Evolutionary conservation across 2,888 invertebrate genomes (phyloP), one percentile per base, ranked within the genome.

Genomic region (Zygothrica quintamaculata): DNA sequence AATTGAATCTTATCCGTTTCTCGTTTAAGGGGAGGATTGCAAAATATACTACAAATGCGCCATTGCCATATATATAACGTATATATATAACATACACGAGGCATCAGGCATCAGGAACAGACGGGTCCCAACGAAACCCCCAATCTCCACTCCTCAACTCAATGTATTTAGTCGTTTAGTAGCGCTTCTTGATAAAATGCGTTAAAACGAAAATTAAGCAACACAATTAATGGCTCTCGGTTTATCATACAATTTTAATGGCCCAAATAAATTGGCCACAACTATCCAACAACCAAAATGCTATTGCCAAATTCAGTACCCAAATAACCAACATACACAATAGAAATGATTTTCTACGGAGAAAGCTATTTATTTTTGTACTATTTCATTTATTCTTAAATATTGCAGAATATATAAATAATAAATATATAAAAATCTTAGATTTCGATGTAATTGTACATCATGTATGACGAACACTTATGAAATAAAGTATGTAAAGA

Each of bases 241-340:
- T 87, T 84, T 84, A 87, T 84, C 84, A 84, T 88, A 88, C 81
- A 84, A 73, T 88, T 88, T 88, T 88, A 84, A 88, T 88, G 81
- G 85, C 67, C 31, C 67, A 70, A 77, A 88, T 86, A 88, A 87
- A 86, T 86, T 81, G 87, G 72, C 53, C 44, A 58, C 64, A 76
- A 82, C 79, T 67, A 67, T 60, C 67, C 66, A 56, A 59, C 57
- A 57, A 64, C 48, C 18, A 62, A 64, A 75, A 43, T 16, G 53
- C 52, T 34, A 29, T 73, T 60, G 52, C 39, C 56, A 64, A 57
- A 57, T 48, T 42, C 40, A 65, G 52, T 57, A 52, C 42, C 44
- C 5, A 39, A 57, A 29, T 36, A 61, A 22, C 51, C 18, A 5
- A 58, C 37, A 18, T 42, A 33, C n/a, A 36, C n/a, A n/a, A n/a